These are phyloP conservation scores for Temnothorax unifasciatus DNA, from an alignment of 2,888 invertebrate species.

Conservation along the genomic window DNA sequence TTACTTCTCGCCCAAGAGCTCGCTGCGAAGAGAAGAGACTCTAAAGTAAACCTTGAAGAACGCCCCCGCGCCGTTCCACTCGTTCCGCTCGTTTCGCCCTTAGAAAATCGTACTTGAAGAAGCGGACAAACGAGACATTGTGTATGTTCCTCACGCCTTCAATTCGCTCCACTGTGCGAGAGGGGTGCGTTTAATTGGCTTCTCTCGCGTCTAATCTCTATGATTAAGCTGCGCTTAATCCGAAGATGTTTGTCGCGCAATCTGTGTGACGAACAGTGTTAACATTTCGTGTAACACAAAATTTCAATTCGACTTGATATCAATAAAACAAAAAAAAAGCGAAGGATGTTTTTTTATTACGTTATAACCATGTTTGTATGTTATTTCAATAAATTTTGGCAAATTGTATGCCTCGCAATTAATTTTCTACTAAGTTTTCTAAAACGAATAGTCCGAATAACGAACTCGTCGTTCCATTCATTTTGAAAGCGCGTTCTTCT, in stretches of 20 bases:
- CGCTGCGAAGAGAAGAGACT: constrained; percentile 9
- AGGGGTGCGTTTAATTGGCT: constrained; percentile 16
- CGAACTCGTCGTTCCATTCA: background rate
- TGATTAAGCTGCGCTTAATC: constrained; percentile 7
- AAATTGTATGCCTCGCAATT: background rate
- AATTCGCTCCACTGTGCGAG: background rate
- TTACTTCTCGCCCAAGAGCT: constrained; percentile 32
- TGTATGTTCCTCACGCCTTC: constrained; percentile 22
- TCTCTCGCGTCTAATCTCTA: constrained; percentile 7
- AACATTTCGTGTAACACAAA: background rate
- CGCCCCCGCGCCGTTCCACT: constrained; percentile 15
- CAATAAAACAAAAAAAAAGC: background rate
- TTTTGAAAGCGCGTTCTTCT: background rate
- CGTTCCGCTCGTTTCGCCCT: constrained; percentile 13
- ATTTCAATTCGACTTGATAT: background rate
- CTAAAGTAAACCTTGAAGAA: constrained; percentile 26
- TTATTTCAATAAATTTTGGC: background rate
- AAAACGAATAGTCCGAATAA: background rate
- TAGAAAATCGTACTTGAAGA: constrained; percentile 36
- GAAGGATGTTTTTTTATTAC: background rate
- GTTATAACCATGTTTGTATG: background rate
- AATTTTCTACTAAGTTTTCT: background rate
- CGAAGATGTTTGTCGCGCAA: background rate
- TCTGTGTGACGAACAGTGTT: background rate
- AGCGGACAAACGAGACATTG: constrained; percentile 21